Base-by-base conservation (phyloP, 2,888 invertebrate genomes). In the Mimas tiliae region DNA sequence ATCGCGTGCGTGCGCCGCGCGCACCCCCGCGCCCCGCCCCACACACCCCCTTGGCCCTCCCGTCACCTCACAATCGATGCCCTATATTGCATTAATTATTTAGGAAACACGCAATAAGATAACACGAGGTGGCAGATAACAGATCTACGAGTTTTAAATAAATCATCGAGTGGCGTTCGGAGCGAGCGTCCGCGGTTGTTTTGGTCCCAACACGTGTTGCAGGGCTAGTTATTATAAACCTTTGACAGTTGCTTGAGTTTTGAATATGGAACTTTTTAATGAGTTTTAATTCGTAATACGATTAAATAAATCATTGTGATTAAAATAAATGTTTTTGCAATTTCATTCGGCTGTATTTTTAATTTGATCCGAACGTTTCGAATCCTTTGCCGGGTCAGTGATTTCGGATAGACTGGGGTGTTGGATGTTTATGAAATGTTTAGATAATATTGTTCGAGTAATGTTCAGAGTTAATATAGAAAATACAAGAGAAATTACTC, bases 81-180 rank as follows among this genome's bases (percentile, higher is more conserved):
- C 93, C 93, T 93, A 93, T 92, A 93, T 93, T 93, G 93, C 94
- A 94, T 94, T 94, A 94, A 94, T 94, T 94, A 94, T 94, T 94
- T 93, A 93, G 92, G 93, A 93, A 94, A 92, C 94, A 94, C 94
- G 93, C 94, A 93, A 94, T 93, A 92, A 93, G 93, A 93, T 93
- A 94, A 93, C 93, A 89, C 88, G 85, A 93, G 91, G 89, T 91
- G 91, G 88, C 89, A 93, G 94, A 92, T 93, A 92, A 93, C 87
- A 88, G 90, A 90, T 90, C 90, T 82, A 76, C 80, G 78, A 83
- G 81, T 82, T 90, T 89, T 89, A 90, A 90, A 91, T 90, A 90
- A 90, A 91, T 91, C 90, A 90, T 89, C 84, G 63, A 33, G 52
- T 47, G 45, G 51, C 45, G 53, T 53, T 66, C 9, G 19, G 63